Conservation (phyloP, 2,797 vertebrate genomes). For the Epinephelus awoara region DNA sequence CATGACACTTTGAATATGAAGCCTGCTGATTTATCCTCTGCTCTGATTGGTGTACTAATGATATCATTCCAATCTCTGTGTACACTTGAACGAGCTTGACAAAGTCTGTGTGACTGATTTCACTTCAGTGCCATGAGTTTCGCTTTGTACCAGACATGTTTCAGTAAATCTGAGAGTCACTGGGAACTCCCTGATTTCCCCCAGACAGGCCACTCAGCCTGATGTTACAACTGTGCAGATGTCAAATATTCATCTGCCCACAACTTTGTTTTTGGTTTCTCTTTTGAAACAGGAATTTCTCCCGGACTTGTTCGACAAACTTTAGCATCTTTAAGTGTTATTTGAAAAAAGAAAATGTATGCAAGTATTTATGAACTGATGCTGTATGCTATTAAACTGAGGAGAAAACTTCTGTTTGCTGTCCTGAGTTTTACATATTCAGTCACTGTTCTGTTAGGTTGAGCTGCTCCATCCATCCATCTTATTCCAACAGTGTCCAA, state of each 20-base stretch:
- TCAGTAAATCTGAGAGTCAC: conserved; percentile 13
- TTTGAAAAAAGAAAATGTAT: conserved; percentile 32
- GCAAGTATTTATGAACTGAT: conserved; percentile 71
- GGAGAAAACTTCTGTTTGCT: conserved; percentile 41
- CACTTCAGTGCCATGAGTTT: conserved; percentile 5
- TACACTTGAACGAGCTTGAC: not conserved
- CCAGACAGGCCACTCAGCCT: conserved; percentile 1
- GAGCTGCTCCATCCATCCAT: no score
- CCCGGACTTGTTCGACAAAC: conserved; percentile 4
- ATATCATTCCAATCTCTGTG: conserved; percentile 9
- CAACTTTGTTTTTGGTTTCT: conserved; percentile 37
- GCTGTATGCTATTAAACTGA: conserved; percentile 75
- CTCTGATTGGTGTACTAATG: not conserved
- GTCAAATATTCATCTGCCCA: conserved; percentile 33
- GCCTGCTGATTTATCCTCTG: conserved; percentile 9
- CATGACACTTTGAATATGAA: conserved; percentile 6
- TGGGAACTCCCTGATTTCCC: conserved; percentile 58
- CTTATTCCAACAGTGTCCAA: no score
- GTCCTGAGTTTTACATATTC: conserved; percentile 14
- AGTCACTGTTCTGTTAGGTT: not conserved
- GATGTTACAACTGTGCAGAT: conserved; percentile 1
- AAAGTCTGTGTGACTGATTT: conserved; percentile 1
- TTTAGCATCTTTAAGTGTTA: conserved; percentile 10
- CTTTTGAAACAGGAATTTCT: conserved; percentile 18
- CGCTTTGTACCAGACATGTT: not conserved